These are phyloP conservation scores for Recurvirostra avosetta DNA, from an alignment of 2,113 vertebrate genomes.

Conservation along the genomic window DNA sequence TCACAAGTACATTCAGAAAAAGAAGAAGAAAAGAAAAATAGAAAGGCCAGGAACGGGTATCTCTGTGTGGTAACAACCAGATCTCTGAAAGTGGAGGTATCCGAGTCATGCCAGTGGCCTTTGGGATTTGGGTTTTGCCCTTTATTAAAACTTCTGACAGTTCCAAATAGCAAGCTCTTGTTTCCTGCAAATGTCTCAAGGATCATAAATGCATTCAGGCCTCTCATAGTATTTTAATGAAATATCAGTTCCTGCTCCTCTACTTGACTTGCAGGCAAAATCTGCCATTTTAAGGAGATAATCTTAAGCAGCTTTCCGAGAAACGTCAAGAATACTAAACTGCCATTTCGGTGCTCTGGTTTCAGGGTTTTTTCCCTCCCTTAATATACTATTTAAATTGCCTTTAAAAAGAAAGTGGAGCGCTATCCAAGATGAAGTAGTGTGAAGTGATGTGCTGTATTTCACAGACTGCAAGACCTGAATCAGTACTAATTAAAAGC, in stretches of 20 bases:
- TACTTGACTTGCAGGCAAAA: slow-evolving; percentile 11
- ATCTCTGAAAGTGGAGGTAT: neutral
- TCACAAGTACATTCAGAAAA: neutral
- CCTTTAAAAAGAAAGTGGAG: neutral
- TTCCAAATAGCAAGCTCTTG: neutral
- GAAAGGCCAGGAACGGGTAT: neutral
- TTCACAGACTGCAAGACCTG: neutral
- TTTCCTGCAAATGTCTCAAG: neutral
- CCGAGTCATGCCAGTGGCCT: neutral
- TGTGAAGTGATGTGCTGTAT: neutral
- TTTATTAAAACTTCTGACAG: neutral
- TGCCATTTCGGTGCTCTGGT: neutral
- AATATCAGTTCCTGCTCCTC: slow-evolving; percentile 1
- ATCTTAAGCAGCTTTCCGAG: slow-evolving; percentile 44
- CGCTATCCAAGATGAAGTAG: neutral
- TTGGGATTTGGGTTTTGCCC: neutral
- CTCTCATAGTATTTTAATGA: slow-evolving; percentile 3
- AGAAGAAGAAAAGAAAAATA: too few relatives aligned
- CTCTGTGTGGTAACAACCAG: neutral
- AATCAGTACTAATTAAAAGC: neutral
- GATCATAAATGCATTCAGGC: neutral
- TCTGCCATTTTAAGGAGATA: slow-evolving; percentile 43
- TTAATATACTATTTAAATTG: neutral
- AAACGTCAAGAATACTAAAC: slow-evolving; percentile 14
- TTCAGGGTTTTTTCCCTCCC: neutral